Evolutionary conservation across 2,888 invertebrate species (phyloP).

Genomic region (Hydraecia micacea): DNA sequence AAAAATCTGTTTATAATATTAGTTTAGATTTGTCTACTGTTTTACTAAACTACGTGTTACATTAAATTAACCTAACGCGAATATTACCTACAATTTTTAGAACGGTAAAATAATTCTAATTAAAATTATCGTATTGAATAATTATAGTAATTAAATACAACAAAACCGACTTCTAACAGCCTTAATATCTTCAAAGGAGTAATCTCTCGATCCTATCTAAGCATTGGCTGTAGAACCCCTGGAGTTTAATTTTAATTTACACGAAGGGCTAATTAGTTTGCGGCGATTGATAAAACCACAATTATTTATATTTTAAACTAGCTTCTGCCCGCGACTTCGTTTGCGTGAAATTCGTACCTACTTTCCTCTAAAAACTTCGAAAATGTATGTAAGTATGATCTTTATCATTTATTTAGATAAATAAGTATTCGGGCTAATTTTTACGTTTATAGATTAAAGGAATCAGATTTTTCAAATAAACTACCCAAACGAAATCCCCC

Average conservation of each 20-base stretch:
- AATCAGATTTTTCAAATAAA: too few species aligned
- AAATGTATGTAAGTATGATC: too few species aligned
- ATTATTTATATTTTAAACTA: background rate
- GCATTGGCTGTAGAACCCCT: constrained; percentile 6
- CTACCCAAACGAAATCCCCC: too few species aligned
- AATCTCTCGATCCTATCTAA: constrained; percentile 19
- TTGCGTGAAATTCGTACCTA: too few species aligned
- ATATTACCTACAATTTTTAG: background rate
- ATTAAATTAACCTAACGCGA: background rate
- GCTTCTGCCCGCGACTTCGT: too few species aligned
- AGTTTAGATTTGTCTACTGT: too few species aligned
- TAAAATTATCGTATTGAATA: constrained; percentile 7
- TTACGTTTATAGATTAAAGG: too few species aligned
- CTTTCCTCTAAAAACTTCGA: too few species aligned
- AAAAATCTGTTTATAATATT: too few species aligned
- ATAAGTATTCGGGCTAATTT: too few species aligned
- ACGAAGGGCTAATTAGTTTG: constrained; percentile 6
- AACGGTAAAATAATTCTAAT: background rate
- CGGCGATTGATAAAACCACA: constrained; percentile 7
- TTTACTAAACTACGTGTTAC: background rate
- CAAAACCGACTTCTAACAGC: background rate
- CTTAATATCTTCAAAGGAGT: constrained; percentile 4
- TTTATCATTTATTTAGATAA: too few species aligned
- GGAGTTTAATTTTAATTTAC: constrained; percentile 34
- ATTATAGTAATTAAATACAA: constrained; percentile 5